Base-by-base conservation (phyloP, 2,113 vertebrate genomes). In the Origma solitaria region DNA sequence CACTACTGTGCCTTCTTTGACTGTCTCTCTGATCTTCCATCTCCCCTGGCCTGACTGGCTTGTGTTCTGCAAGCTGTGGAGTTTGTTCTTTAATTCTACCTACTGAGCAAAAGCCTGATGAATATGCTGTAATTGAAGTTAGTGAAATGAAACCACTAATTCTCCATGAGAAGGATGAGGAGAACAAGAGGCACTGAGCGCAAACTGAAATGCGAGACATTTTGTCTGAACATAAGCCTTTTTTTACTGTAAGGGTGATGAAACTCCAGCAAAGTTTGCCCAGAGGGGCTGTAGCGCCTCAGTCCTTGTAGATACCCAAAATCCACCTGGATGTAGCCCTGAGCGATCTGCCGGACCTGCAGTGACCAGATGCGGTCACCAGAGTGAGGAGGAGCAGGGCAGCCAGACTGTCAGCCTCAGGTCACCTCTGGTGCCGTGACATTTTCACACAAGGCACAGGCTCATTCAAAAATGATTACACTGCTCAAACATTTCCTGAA, bases 251-350 rank as follows among this genome's bases (percentile, higher is more conserved):
- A 22, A 40, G 14, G 14, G 14, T 31, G 24, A 22, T 56, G 44
- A 51, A 94, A 79, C 6, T 40, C 8, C 40, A 47, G 25, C 69
- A 82, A 60, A 15, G 38, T 44, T 30, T 75, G 3, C 44, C 23
- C 17, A 27, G n/a, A 77, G 22, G 53, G 25, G 14, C 25, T 57
- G 20, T 72, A n/a, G 22, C 83, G 62, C 24, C 30, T 82, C 4
- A 10, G 31, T 62, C 27, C 42, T 49, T 58, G 25, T 7, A 53
- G 51, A 45, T 20, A 49, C 33, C 42, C 61, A 76, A 64, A 62
- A 37, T 38, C 4, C 8, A 78, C 7, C 16, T 30, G 13, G 33
- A 38, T 0, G 0, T 13, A 31, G 51, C 15, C 5, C 28, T 71
- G 47, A 88, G 23, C 35, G 30, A 62, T 35, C 15, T 81, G 45